Percentiles rank a stretch among this genome's conserved stretches.
Conservation (phyloP, 2,797 vertebrate species). For the Sitta carolinensis region DNA sequence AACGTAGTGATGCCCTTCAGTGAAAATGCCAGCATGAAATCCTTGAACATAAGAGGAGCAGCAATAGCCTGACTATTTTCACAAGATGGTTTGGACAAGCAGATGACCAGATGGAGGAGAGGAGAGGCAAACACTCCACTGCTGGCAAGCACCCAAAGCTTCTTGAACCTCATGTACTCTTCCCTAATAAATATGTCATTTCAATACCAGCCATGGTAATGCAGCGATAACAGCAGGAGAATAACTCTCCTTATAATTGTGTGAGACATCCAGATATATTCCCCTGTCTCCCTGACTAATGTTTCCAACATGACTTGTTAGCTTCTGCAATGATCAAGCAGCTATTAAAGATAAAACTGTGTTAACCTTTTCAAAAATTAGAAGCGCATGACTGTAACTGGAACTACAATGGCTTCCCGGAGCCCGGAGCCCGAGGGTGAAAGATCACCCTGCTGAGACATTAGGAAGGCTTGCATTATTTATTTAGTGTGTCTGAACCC, state of each 20-base stretch:
- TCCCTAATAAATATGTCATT: slow-evolving; percentile 67
- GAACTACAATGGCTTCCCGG: slow-evolving; percentile 58
- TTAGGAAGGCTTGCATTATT: slow-evolving; percentile 63
- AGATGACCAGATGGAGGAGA: slow-evolving; percentile 49
- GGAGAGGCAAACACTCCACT: slow-evolving; percentile 7
- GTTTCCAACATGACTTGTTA: slow-evolving; percentile 72
- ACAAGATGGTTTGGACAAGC: slow-evolving; percentile 5
- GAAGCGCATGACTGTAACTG: slow-evolving; percentile 60
- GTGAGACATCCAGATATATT: slow-evolving; percentile 54
- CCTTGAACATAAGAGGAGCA: neutral
- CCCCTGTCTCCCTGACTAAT: slow-evolving; percentile 68
- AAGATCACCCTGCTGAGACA: slow-evolving; percentile 53
- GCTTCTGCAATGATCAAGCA: slow-evolving; percentile 72
- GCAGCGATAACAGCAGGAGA: slow-evolving; percentile 59
- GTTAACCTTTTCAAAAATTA: slow-evolving; percentile 76
- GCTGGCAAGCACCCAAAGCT: slow-evolving; percentile 45
- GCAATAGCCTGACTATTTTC: neutral
- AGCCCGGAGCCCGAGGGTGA: slow-evolving; percentile 52
- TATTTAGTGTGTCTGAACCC: slow-evolving; percentile 54
- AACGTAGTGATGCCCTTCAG: neutral
- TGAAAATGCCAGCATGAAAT: neutral
- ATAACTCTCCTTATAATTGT: slow-evolving; percentile 47
- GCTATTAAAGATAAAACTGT: slow-evolving; percentile 72
- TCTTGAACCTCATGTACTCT: slow-evolving; percentile 62
- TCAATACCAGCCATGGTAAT: slow-evolving; percentile 55